A percentile compares a stretch with the other conserved stretches of the same genome.
phyloP scores from a whole-genome alignment of 2,888 invertebrate genomes.

The Campaea margaritaria region DNA sequence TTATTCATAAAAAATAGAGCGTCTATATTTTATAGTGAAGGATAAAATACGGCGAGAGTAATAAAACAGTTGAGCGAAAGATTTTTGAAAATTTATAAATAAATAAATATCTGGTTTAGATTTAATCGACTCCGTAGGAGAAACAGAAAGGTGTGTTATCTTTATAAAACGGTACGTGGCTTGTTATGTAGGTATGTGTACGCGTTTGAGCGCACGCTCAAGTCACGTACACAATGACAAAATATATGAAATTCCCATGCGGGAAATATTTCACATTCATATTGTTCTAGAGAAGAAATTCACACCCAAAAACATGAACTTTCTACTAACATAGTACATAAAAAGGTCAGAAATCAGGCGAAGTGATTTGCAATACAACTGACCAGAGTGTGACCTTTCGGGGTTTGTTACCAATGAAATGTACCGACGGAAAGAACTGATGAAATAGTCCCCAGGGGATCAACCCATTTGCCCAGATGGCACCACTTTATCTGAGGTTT shows the following conservation, averaged over 20 bases:
- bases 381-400: constrained; percentile 44
- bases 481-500: constrained; percentile 53
- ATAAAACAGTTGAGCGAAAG: neutral
- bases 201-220: no score
- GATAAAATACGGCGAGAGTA: constrained; percentile 16
- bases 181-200: no score
- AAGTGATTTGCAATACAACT: constrained; percentile 39
- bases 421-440: constrained; percentile 24
- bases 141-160: no score
- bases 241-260: no score
- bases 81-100: no score
- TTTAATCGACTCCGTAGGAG: no score
- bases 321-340: neutral
- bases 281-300: no score
- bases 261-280: no score
- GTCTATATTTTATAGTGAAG: constrained; percentile 43
- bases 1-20: constrained; percentile 51
- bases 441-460: constrained; percentile 40
- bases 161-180: no score
- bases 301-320: no score
- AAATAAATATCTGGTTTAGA: no score
- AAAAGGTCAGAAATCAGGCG: neutral
- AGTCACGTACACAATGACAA: no score
- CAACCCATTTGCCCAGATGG: constrained; percentile 52
- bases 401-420: constrained; percentile 20